Evolutionary conservation across 2,113 vertebrate species (phyloP).

Genomic region (Scatophagus argus): DNA sequence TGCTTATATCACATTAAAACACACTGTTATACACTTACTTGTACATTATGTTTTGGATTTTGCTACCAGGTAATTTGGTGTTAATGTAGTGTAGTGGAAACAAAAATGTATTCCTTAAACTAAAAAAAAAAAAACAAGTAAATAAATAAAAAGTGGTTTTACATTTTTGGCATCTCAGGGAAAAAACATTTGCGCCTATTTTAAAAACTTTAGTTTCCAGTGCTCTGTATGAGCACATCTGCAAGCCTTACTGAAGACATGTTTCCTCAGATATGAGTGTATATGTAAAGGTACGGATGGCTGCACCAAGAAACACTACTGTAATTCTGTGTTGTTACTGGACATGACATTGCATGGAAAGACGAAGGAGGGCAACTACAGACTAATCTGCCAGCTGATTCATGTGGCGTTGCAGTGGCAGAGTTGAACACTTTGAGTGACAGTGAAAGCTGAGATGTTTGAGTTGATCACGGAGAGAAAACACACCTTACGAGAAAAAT

Average conservation of each 20-base stretch:
- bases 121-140: too few relatives aligned
- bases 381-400: background rate
- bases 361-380: background rate
- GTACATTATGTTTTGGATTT: background rate
- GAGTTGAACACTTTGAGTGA: background rate
- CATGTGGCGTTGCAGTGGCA: background rate
- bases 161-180: too few relatives aligned
- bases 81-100: too few relatives aligned
- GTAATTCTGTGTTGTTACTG: background rate
- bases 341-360: background rate
- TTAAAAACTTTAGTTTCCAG: background rate
- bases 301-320: background rate
- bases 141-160: background rate
- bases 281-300: background rate
- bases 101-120: too few relatives aligned
- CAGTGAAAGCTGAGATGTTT: background rate
- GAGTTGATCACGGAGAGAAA: background rate
- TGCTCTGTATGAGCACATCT: background rate
- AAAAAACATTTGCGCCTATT: too few relatives aligned
- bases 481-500: too few relatives aligned
- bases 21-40: background rate
- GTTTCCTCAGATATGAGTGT: background rate
- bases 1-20: slow-evolving; percentile 4
- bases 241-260: background rate
- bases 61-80: background rate